Conservation (phyloP, 1,140 invertebrate genomes). For the Vollenhovia emeryi region DNA sequence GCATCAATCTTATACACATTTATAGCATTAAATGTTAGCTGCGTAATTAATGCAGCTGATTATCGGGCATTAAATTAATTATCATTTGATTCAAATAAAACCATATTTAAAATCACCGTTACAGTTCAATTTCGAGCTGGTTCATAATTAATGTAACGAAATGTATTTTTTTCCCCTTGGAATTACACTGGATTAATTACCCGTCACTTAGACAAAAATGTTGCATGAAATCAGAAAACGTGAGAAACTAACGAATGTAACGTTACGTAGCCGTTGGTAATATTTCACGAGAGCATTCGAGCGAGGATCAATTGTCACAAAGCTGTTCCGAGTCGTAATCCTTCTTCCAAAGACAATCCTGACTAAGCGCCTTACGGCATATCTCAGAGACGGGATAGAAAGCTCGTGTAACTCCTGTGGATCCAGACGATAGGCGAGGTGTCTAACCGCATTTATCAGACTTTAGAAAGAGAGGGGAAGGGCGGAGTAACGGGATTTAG, state of each 20-base stretch:
- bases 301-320: not conserved
- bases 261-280: not conserved
- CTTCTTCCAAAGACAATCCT: conserved; percentile 4
- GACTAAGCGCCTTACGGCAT: not conserved
- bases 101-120: not conserved
- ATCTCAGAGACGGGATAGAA: conserved; percentile 19
- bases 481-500: conserved; percentile 67
- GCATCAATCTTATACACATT: not conserved
- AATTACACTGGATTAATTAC: not conserved
- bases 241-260: not conserved
- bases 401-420: conserved; percentile 64
- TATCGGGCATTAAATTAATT: not conserved
- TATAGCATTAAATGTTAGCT: not conserved
- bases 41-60: not conserved
- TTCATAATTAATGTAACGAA: not conserved
- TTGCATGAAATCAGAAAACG: not conserved
- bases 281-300: not conserved
- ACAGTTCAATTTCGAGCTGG: not conserved
- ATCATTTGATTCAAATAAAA: not conserved
- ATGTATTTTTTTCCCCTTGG: not conserved
- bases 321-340: not conserved
- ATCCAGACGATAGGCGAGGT: conserved; percentile 76
- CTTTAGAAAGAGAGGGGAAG: no score
- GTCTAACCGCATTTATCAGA: conserved; percentile 67
- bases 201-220: not conserved